A percentile compares a stretch with the other conserved stretches of the same genome.
Evolutionary conservation across 2,797 vertebrate genomes (phyloP).

Genomic region (Xenopus petersii): DNA sequence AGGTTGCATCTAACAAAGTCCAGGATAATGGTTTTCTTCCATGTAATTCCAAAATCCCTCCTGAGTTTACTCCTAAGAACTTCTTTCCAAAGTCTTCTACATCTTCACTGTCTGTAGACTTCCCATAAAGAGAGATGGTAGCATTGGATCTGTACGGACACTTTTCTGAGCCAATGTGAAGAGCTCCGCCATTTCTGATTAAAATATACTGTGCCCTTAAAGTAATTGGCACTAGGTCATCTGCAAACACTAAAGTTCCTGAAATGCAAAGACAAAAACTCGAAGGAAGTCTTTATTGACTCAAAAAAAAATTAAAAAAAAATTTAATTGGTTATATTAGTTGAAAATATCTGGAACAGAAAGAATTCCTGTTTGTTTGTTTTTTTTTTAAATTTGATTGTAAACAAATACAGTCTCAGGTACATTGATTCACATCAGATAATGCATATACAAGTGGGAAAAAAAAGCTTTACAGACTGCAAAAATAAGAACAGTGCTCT

Average conservation of each 20-base stretch:
- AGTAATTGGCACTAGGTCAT: constrained; percentile 43
- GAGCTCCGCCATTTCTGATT: constrained; percentile 50
- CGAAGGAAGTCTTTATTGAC: too few relatives aligned
- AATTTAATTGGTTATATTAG: too few relatives aligned
- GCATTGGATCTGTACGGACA: constrained; percentile 51
- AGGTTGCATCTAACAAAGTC: constrained; percentile 48
- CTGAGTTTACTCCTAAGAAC: constrained; percentile 52
- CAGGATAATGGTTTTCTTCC: constrained; percentile 50
- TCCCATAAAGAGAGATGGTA: constrained; percentile 49
- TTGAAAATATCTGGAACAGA: too few relatives aligned
- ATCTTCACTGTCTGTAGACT: constrained; percentile 47
- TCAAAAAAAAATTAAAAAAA: too few relatives aligned
- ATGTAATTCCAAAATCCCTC: constrained; percentile 52
- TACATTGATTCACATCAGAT: too few relatives aligned
- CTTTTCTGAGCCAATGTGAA: constrained; percentile 49
- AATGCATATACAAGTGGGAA: too few relatives aligned
- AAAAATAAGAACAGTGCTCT: too few relatives aligned
- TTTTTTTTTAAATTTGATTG: too few relatives aligned
- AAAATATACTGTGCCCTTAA: constrained; percentile 51
- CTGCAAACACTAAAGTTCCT: constrained; percentile 54
- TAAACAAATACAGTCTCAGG: too few relatives aligned
- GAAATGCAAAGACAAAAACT: constrained; percentile 3
- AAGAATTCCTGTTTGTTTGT: too few relatives aligned
- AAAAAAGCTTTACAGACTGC: too few relatives aligned
- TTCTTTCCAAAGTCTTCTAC: constrained; percentile 53